Evolutionary conservation across 92 coral and sea anemone genomes (phyloP), one percentile per base, ranked within the genome.

Genomic region (Muricea muricata): DNA sequence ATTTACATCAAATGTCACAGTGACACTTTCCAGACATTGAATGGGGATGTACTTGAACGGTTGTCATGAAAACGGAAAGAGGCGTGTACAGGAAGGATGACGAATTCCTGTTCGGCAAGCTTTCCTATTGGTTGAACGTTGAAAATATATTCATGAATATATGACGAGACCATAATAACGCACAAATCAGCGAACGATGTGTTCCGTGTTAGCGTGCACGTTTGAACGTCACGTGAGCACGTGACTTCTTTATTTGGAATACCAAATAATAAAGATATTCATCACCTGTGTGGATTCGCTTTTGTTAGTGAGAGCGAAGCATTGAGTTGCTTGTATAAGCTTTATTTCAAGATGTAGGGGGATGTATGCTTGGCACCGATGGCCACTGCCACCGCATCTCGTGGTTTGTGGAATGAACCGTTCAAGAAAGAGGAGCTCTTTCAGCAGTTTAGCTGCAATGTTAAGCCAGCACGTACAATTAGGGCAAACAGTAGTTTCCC

Each of bases 371-470:
- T 24, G 35, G 2, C n/a, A 50, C 25, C 15, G 61, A 76, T 76
- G 81, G 81, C 81, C 11, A 52, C 81, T 18, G 81, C 67, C 67
- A 76, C 81, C 3, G 37, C 81, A 14, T 14, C 81, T 1, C 81
- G 81, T 0, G 55, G 25, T 55, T 76, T 76, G 10, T 57, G 83
- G 71, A 34, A 23, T n/a, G 71, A 56, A 35, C 69, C 56, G 50
- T 34, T 0, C 33, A 61, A 56, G 0, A 40, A 37, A 29, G 83
- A n/a, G n/a, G n/a, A 78, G 4, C 12, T 32, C 11, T 39, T 17
- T 39, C 28, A 25, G 12, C 70, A 29, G 37, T 63, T 11, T 7
- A 17, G 70, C 15, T 28, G 70, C 18, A 63, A 63, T 28, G 30
- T 28, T 30, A 63, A 63, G 30, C 70, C 70, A 28, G 70, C 70